These are phyloP conservation scores for Pollenia labialis DNA, from an alignment of 2,888 invertebrate genomes.

Conservation along the genomic window DNA sequence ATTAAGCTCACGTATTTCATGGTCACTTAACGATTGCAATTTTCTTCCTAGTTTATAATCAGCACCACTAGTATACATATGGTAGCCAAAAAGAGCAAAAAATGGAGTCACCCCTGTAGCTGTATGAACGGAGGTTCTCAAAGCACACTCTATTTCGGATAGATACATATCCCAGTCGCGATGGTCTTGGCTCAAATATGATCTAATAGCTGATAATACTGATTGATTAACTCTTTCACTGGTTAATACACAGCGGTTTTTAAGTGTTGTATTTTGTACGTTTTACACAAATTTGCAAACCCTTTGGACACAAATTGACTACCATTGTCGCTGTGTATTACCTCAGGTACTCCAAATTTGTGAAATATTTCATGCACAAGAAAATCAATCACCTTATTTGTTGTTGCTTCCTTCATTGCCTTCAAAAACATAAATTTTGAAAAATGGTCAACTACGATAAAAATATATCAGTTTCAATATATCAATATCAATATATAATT, in stretches of 20 bases:
- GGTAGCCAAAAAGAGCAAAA: too few relatives aligned
- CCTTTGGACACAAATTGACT: not conserved
- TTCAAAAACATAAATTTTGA: too few relatives aligned
- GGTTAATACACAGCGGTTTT: not conserved
- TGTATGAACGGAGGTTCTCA: not conserved
- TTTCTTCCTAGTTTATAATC: too few relatives aligned
- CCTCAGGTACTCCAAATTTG: not conserved
- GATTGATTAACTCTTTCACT: slow-evolving; percentile 1
- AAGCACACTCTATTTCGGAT: not conserved
- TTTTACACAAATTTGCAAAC: not conserved
- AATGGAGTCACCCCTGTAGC: too few relatives aligned
- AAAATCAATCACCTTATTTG: too few relatives aligned
- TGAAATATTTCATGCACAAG: not conserved
- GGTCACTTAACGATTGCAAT: too few relatives aligned
- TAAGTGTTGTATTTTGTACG: not conserved
- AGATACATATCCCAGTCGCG: not conserved
- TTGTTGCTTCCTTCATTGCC: too few relatives aligned
- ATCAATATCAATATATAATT: too few relatives aligned
- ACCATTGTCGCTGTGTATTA: not conserved
- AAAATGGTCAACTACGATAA: too few relatives aligned
- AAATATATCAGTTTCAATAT: too few relatives aligned
- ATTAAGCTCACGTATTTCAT: too few relatives aligned
- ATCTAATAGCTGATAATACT: not conserved
- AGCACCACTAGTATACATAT: too few relatives aligned
- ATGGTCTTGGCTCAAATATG: not conserved